Base-by-base conservation (phyloP, 2,888 invertebrate genomes). In the Hydroisotoma schaefferi region DNA sequence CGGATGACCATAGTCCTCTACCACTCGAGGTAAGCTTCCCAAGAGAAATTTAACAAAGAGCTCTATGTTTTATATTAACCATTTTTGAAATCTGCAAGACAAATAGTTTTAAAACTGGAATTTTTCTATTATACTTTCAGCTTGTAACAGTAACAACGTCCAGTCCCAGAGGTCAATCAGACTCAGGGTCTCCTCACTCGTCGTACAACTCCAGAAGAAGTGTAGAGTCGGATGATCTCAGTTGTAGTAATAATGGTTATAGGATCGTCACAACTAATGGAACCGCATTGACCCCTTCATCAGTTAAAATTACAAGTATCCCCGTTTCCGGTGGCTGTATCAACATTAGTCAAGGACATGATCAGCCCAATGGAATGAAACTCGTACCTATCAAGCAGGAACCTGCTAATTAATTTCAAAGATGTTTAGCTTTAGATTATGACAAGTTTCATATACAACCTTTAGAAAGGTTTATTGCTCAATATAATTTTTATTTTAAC, bases 131-230 rank as follows among this genome's bases (percentile, higher is more conserved):
- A n/a, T n/a, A n/a, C n/a, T n/a, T n/a, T 43, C 20, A 63, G 63
- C 26, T 63, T 29, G 63, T 63, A 59, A 63, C 63, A 53, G 63
- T 59, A 47, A 63, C 59, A 53, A 59, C 53, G 6, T 10, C 6
- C 18, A 43, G 43, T 18, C 43, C 43, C 43, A 6, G 43, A 6
- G 10, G 43, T 43, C 18, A 8, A 43, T 10, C 20, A 20, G 20
- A 43, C 6, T 43, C 20, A 6, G 43, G 12, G 6, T n/a, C 43
- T 43, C 43, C 43, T 43, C 43, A 8, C 8, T 20, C 12, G 6
- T 43, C 6, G 8, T 18, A 6, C 12, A 12, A 8, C 33, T 12
- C 33, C 33, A 8, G 20, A 18, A 6, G 20, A 43, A n/a, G 43
- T 6, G 18, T 43, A n/a, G 43, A 43, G 53, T 33, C 33, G 15